Evolutionary conservation across 2,888 invertebrate species (phyloP).

Genomic region (Drosophila putrida): DNA sequence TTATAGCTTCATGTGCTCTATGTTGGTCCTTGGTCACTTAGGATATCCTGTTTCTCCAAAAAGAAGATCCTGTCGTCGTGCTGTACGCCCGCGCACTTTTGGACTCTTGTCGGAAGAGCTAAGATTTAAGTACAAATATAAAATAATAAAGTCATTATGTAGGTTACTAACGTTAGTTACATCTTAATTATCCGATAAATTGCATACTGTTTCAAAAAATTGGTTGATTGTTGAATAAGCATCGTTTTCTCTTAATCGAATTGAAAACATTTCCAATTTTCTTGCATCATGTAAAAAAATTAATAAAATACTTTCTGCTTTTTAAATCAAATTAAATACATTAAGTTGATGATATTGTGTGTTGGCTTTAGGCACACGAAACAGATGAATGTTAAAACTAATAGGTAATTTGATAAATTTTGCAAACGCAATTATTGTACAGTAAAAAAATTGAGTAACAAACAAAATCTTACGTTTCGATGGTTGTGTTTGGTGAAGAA

Average conservation of each 20-base stretch:
- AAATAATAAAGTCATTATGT: constrained; percentile 12
- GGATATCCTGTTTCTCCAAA: constrained; percentile 85
- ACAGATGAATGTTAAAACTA: not conserved
- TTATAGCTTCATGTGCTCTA: not conserved
- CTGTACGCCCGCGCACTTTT: constrained; percentile 89
- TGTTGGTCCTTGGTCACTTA: not conserved
- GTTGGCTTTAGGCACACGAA: not conserved
- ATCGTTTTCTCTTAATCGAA: constrained; percentile 64
- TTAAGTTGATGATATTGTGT: not conserved
- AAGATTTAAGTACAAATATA: constrained; percentile 25
- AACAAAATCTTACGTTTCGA: constrained; percentile 76
- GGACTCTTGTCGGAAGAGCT: constrained; percentile 57
- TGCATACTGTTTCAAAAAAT: constrained; percentile 54
- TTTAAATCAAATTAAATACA: constrained; percentile 10
- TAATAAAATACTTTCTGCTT: constrained; percentile 14
- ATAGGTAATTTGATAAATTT: not conserved
- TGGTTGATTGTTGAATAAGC: constrained; percentile 48
- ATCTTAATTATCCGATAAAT: constrained; percentile 27
- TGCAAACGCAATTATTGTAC: not conserved
- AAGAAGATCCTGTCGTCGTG: constrained; percentile 90
- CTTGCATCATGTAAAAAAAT: constrained; percentile 47
- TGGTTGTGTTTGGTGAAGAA: constrained; percentile 74
- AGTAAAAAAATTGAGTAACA: not conserved
- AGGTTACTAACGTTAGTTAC: constrained; percentile 8
- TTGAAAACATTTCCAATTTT: constrained; percentile 47